A percentile compares a stretch with the other conserved stretches of the same genome.
phyloP scores from a whole-genome alignment of 2,888 invertebrate genomes.

The Xestia c-nigrum region DNA sequence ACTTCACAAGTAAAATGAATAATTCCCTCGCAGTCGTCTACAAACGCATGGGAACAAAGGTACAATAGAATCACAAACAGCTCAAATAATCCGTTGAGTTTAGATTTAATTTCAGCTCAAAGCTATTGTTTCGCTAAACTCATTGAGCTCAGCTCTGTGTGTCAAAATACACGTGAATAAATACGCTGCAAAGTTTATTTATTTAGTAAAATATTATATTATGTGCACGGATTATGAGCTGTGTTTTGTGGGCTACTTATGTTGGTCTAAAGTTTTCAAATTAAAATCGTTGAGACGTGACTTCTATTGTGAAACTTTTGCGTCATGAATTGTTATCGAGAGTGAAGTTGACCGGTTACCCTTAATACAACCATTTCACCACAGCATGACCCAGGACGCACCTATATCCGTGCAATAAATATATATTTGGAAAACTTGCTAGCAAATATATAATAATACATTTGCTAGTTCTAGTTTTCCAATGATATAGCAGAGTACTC shows the following conservation, averaged over 20 bases:
- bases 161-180: constrained; percentile 51
- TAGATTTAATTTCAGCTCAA: constrained; percentile 52
- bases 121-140: constrained; percentile 55
- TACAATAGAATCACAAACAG: constrained; percentile 54
- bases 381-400: not conserved
- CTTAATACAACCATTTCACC: not conserved
- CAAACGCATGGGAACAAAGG: constrained; percentile 32
- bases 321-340: not conserved
- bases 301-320: constrained; percentile 2
- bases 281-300: constrained; percentile 33
- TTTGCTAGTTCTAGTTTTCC: not conserved
- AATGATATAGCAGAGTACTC: not conserved
- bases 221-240: constrained; percentile 13
- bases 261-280: constrained; percentile 32
- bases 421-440: not conserved
- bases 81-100: constrained; percentile 56
- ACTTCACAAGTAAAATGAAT: constrained; percentile 28
- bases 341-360: not conserved
- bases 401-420: not conserved
- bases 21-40: constrained; percentile 19
- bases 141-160: constrained; percentile 35
- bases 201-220: constrained; percentile 29
- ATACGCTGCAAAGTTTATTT: constrained; percentile 28
- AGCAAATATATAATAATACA: no score
- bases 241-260: constrained; percentile 9